A percentile compares a stretch with the other conserved stretches of the same genome.
phyloP scores from a whole-genome alignment of 2,113 vertebrate genomes.

The Cynoglossus semilaevis region DNA sequence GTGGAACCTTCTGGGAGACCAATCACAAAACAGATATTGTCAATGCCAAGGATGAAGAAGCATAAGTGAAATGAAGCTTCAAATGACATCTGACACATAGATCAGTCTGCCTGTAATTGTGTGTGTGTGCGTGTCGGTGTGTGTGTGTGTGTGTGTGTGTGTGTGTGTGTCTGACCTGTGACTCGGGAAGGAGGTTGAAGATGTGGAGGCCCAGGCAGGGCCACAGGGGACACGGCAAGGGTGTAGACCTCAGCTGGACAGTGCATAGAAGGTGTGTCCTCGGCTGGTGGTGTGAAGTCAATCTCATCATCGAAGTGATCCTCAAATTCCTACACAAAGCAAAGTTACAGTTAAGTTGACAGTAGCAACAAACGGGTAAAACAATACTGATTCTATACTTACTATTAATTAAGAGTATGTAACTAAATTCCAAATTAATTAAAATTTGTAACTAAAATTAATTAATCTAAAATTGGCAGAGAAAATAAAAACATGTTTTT shows the following conservation, averaged over 20 bases:
- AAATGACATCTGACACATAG: neutral
- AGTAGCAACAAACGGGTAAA: too few relatives aligned
- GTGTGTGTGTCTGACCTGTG: conserved; percentile 75
- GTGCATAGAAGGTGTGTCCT: conserved; percentile 95
- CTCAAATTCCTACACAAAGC: conserved; percentile 88
- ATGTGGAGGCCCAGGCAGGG: conserved; percentile 86
- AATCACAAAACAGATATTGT: conserved; percentile 13
- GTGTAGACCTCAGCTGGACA: conserved; percentile 95
- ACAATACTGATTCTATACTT: too few relatives aligned
- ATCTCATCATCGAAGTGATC: conserved; percentile 98
- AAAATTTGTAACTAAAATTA: too few relatives aligned
- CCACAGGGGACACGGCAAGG: conserved; percentile 86
- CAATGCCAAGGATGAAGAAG: too few relatives aligned
- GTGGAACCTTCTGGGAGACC: conserved; percentile 81
- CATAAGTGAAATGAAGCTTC: too few relatives aligned
- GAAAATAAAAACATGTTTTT: too few relatives aligned
- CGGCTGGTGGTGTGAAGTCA: conserved; percentile 96
- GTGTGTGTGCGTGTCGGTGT: neutral
- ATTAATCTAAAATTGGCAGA: too few relatives aligned
- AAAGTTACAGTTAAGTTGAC: neutral
- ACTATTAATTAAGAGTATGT: too few relatives aligned
- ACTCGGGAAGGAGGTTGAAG: conserved; percentile 78
- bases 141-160: conserved; percentile 21
- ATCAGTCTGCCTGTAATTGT: neutral
- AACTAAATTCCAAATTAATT: too few relatives aligned